A percentile compares a stretch with the other conserved stretches of the same genome.
These are phyloP conservation scores for Myopa testacea DNA, from an alignment of 2,888 invertebrate species.

Conservation along the genomic window DNA sequence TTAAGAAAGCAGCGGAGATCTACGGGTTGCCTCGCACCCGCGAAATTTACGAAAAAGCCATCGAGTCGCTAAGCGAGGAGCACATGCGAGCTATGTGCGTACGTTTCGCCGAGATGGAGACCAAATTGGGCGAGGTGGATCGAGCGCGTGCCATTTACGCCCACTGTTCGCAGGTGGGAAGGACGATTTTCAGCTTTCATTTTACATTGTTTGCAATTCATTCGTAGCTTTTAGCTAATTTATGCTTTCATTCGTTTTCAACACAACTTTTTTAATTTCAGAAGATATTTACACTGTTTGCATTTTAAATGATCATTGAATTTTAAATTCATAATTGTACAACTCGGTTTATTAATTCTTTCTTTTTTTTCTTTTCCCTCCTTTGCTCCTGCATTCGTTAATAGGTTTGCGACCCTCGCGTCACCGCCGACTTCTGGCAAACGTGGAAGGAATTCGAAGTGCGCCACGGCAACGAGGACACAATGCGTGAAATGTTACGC, in stretches of 20 bases:
- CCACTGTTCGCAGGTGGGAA: slow-evolving; percentile 93
- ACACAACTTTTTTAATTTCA: too few relatives aligned
- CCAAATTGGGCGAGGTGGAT: slow-evolving; percentile 97
- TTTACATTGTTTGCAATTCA: background rate
- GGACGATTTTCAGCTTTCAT: background rate
- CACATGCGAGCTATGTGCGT: slow-evolving; percentile 96
- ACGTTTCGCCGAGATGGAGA: slow-evolving; percentile 97
- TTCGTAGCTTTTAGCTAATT: too few relatives aligned
- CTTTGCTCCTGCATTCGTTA: background rate
- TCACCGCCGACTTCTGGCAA: slow-evolving; percentile 96
- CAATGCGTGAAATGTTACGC: slow-evolving; percentile 97
- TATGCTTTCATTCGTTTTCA: too few relatives aligned
- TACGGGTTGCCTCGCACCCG: slow-evolving; percentile 97
- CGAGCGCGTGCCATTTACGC: slow-evolving; percentile 96
- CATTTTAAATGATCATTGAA: too few relatives aligned
- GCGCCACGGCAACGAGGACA: slow-evolving; percentile 98
- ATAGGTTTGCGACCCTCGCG: slow-evolving; percentile 90
- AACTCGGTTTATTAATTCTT: background rate
- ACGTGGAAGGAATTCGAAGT: slow-evolving; percentile 99
- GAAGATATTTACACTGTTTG: background rate
- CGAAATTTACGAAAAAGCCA: slow-evolving; percentile 98
- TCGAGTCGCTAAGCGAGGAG: slow-evolving; percentile 91
- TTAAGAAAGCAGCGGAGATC: slow-evolving; percentile 97
- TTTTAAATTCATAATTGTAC: background rate
- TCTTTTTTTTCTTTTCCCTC: background rate